Evolutionary conservation across 1,140 invertebrate species (phyloP), one percentile per base, ranked within the genome.

Genomic region (Eubasilissa regina): DNA sequence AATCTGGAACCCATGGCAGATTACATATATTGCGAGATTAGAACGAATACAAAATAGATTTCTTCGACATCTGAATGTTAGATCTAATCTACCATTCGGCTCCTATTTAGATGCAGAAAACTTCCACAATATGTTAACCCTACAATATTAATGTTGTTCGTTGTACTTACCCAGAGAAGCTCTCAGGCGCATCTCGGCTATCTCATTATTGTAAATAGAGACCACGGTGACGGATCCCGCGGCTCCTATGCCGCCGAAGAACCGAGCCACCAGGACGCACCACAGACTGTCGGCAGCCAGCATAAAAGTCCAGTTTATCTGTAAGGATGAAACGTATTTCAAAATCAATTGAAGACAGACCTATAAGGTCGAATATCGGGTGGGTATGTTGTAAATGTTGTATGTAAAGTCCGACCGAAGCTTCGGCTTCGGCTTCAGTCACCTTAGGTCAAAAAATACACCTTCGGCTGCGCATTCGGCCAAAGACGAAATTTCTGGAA

Each of bases 121-220:
- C n/a, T n/a, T n/a, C n/a, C n/a, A n/a, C n/a, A n/a, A n/a, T n/a
- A n/a, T n/a, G n/a, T n/a, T n/a, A n/a, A n/a, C n/a, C n/a, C n/a
- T n/a, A n/a, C n/a, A 35, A 58, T 66, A 70, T 76, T 80, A 4
- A 35, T 51, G 3, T 8, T 13, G n/a, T 4, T 4, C 11, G 3
- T 8, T 51, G 48, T 3, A 15, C 10, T 60, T 51, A 81, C 79
- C 79, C 17, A 81, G 43, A 1, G 48, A 48, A 15, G 73, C 53
- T 77, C 48, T 79, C 4, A 75, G 60, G 53, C 60, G 75, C 7
- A 53, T 44, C 48, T 79, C 77, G 48, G 81, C 73, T 10, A 82
- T 51, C 62, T 82, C 81, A 35, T 77, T 82, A 47, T 64, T 80
- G 64, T 83, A 83, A 56, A 83, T 78, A 35, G 72, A 76, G 8